phyloP scores from a whole-genome alignment of 2,113 vertebrate species.

The Chaetodon auriga region DNA sequence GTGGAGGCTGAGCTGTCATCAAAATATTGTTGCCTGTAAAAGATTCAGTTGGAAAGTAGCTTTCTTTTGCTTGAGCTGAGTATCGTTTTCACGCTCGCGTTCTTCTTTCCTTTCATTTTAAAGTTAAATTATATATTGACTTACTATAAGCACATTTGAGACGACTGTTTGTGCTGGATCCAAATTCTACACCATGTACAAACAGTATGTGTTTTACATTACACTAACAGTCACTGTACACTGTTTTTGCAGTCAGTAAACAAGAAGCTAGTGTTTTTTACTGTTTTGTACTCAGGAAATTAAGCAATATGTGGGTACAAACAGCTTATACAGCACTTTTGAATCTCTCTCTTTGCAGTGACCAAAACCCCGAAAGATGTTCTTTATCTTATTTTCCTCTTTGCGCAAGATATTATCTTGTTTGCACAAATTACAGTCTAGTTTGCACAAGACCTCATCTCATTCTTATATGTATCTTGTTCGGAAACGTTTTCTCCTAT shows the following conservation, averaged over 20 bases:
- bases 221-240: background rate
- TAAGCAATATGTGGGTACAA: background rate
- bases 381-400: background rate
- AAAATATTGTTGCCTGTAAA: slow-evolving; percentile 57
- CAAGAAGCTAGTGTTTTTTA: background rate
- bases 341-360: background rate
- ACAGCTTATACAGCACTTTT: background rate
- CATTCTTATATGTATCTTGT: background rate
- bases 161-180: background rate
- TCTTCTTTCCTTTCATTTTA: background rate
- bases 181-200: background rate
- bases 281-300: background rate
- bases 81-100: background rate
- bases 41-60: background rate
- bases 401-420: background rate
- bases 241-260: background rate
- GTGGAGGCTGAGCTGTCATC: slow-evolving; percentile 74
- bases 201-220: background rate
- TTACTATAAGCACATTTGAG: background rate
- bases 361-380: background rate
- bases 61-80: background rate
- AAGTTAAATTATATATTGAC: background rate
- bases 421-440: too few species aligned
- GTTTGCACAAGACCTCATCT: background rate
- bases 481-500: too few species aligned